Evolutionary conservation across 2,113 vertebrate genomes (phyloP), one percentile per base, ranked within the genome.

Genomic region (Pygoscelis adeliae): DNA sequence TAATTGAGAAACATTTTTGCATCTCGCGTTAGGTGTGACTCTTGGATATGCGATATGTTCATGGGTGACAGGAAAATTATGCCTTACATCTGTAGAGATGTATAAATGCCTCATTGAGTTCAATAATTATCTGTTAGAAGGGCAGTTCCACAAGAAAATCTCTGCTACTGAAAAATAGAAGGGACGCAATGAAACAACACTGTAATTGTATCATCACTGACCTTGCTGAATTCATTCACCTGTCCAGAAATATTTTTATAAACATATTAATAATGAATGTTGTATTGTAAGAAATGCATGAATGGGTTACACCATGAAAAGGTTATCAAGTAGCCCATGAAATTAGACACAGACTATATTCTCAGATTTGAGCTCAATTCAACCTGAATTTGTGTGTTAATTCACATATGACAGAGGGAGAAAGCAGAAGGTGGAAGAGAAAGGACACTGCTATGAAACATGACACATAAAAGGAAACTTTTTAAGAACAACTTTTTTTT

Each of bases 1-100:
- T 96, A 97, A 96, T 73, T 96, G 84, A 93, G 87, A 95, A 90
- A 87, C 87, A 85, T 80, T 89, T 91, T 62, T 94, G 91, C 74
- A 87, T 83, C 89, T 77, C 10, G 1, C 6, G 2, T 93, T 91
- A 93, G 78, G 81, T 95, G 89, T 77, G 93, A 94, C 46, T 96
- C 73, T 86, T 55, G 18, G 66, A 73, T 91, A 82, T 42, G 44
- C 38, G 83, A 53, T 52, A 66, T 40, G 53, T 74, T 97, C 82
- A 83, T 1, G 14, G 85, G 74, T 95, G 94, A 96, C 93, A 96
- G 73, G 58, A 91, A 94, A 94, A 96, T 94, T 96, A 93, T 83
- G 78, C 78, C 86, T 95, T 92, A 87, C 90, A 91, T 82, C 89
- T 85, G 83, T 32, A 76, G 61, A 91, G 93, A 92, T 20, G 52